phyloP scores from a whole-genome alignment of 1,140 invertebrate genomes.

The Nomia melanderi region DNA sequence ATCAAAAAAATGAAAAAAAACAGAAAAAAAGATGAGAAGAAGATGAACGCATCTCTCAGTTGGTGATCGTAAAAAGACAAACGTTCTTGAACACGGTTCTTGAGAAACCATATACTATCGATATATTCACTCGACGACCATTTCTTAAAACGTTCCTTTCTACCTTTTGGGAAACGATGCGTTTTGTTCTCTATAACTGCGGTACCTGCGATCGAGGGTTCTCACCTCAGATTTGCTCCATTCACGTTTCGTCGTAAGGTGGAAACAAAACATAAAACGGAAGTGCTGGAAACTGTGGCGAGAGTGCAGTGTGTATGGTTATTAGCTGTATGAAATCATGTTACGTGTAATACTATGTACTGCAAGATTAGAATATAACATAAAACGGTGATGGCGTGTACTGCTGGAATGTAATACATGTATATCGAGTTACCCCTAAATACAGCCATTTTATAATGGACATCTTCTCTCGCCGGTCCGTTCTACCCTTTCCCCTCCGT shows the following conservation, averaged over 20 bases:
- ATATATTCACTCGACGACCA: not conserved
- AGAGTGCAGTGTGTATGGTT: slow-evolving; percentile 76
- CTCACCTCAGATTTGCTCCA: slow-evolving; percentile 55
- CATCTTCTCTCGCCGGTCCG: slow-evolving; percentile 34
- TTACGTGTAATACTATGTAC: slow-evolving; percentile 78
- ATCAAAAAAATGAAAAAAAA: not conserved
- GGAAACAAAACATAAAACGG: slow-evolving; percentile 32
- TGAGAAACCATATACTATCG: not conserved
- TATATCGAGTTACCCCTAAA: slow-evolving; percentile 79
- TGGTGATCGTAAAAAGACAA: not conserved
- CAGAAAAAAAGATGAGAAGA: not conserved
- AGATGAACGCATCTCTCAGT: not conserved
- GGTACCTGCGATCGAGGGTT: slow-evolving; percentile 45
- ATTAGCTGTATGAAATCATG: slow-evolving; percentile 78
- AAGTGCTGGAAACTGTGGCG: slow-evolving; percentile 60
- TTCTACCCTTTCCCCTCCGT: not conserved
- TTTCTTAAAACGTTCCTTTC: slow-evolving; percentile 36
- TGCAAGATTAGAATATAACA: slow-evolving; percentile 74
- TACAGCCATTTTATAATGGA: slow-evolving; percentile 82
- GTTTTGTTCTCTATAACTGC: slow-evolving; percentile 34
- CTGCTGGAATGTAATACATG: slow-evolving; percentile 78
- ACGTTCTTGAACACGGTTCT: not conserved
- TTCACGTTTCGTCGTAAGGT: slow-evolving; percentile 70
- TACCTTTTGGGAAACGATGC: not conserved
- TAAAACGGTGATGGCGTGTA: slow-evolving; percentile 73